Percentiles rank a stretch among this genome's conserved stretches.
Evolutionary conservation across 2,888 invertebrate genomes (phyloP).

Genomic region (Herminia tarsipennalis): DNA sequence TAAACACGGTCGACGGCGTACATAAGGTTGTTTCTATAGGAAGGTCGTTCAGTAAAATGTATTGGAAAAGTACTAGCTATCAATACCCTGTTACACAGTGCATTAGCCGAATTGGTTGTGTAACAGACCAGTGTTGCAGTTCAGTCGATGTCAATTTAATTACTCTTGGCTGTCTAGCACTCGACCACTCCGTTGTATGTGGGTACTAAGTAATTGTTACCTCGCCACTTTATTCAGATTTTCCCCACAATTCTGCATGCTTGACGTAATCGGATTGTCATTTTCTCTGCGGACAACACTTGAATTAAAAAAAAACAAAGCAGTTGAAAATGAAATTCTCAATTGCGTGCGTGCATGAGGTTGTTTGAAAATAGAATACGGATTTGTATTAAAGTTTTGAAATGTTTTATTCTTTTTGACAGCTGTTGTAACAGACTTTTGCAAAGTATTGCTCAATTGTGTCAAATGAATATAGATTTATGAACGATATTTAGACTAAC

Average conservation of each 20-base stretch:
- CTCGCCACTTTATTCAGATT: too few relatives aligned
- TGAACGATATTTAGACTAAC: too few relatives aligned
- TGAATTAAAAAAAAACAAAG: not conserved
- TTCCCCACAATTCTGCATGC: not conserved
- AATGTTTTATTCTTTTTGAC: too few relatives aligned
- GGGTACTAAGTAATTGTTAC: too few relatives aligned
- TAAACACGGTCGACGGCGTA: too few relatives aligned
- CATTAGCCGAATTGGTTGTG: constrained; percentile 38
- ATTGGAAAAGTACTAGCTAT: constrained; percentile 22
- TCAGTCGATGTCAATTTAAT: constrained; percentile 29
- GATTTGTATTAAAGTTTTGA: not conserved
- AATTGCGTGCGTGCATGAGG: too few relatives aligned
- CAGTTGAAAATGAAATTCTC: too few relatives aligned
- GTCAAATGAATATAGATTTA: too few relatives aligned
- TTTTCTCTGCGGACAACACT: not conserved
- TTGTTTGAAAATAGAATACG: constrained; percentile 1
- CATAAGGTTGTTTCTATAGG: too few relatives aligned
- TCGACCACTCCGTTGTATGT: not conserved
- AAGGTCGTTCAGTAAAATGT: too few relatives aligned
- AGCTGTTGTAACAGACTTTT: too few relatives aligned
- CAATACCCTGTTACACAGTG: constrained; percentile 25
- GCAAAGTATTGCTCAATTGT: too few relatives aligned
- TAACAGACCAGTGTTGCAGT: constrained; percentile 18
- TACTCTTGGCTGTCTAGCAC: constrained; percentile 15
- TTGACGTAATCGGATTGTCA: not conserved